phyloP scores from a whole-genome alignment of 2,888 invertebrate genomes.

The Latheticus oryzae region DNA sequence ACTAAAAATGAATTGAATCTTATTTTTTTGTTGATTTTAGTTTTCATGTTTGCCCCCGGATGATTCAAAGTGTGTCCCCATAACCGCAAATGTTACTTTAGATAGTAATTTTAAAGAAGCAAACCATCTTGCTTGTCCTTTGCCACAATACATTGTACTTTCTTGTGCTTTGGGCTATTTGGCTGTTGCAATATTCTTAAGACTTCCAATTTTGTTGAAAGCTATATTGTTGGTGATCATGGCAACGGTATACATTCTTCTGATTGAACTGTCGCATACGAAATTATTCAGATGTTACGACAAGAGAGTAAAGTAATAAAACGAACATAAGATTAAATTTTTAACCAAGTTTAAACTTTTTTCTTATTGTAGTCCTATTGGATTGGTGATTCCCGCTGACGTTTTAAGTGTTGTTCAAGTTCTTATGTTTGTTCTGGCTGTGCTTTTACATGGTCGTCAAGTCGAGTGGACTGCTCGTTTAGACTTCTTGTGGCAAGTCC shows the following conservation, averaged over 20 bases:
- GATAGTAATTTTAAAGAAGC: slow-evolving; percentile 62
- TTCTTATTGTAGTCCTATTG: slow-evolving; percentile 24
- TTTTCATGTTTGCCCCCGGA: slow-evolving; percentile 70
- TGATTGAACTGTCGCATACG: slow-evolving; percentile 84
- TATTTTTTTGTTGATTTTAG: slow-evolving; percentile 67
- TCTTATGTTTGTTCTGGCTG: slow-evolving; percentile 83
- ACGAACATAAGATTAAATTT: too few relatives aligned
- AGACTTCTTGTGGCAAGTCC: slow-evolving; percentile 85
- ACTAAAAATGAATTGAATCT: too few relatives aligned
- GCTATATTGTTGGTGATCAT: slow-evolving; percentile 80
- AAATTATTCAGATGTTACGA: slow-evolving; percentile 87
- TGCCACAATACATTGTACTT: slow-evolving; percentile 88
- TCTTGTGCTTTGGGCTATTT: slow-evolving; percentile 88
- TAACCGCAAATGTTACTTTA: slow-evolving; percentile 69
- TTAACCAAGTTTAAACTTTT: background rate
- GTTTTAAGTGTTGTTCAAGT: slow-evolving; percentile 84
- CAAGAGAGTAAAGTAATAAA: slow-evolving; percentile 73
- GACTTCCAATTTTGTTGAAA: slow-evolving; percentile 86
- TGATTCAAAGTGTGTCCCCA: slow-evolving; percentile 48
- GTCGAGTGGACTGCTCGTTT: slow-evolving; percentile 92
- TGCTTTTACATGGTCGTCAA: slow-evolving; percentile 85
- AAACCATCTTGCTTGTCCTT: slow-evolving; percentile 83
- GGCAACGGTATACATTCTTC: slow-evolving; percentile 82
- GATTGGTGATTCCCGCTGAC: slow-evolving; percentile 79
- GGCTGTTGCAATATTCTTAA: slow-evolving; percentile 85